phyloP scores from a whole-genome alignment of 2,888 invertebrate species.

The Dioctria linearis region DNA sequence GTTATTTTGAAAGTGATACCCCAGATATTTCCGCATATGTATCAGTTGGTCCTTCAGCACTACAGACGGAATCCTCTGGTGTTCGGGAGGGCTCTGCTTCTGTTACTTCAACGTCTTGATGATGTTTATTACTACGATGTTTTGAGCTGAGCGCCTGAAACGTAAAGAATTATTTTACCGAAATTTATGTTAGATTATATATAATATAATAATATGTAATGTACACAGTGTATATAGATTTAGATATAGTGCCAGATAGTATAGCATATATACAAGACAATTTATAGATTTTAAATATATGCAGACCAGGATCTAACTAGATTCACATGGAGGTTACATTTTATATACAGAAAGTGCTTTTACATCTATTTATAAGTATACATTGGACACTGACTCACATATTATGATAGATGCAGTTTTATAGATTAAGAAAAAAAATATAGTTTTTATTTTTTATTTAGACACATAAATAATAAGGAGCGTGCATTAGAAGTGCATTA shows the following conservation, averaged over 20 bases:
- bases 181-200: too few species aligned
- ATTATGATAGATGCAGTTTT: slow-evolving; percentile 21
- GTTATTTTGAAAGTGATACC: slow-evolving; percentile 63
- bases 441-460: slow-evolving; percentile 9
- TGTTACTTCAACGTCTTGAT: slow-evolving; percentile 78
- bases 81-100: slow-evolving; percentile 88
- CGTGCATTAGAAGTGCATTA: slow-evolving; percentile 42
- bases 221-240: too few species aligned
- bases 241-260: slow-evolving; percentile 9
- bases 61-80: slow-evolving; percentile 93
- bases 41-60: slow-evolving; percentile 85
- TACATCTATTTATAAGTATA: not conserved
- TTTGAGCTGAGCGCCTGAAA: slow-evolving; percentile 85
- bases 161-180: slow-evolving; percentile 41
- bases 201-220: not conserved
- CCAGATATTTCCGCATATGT: slow-evolving; percentile 70
- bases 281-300: not conserved
- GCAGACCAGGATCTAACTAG: not conserved
- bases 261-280: slow-evolving; percentile 21
- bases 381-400: slow-evolving; percentile 31
- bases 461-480: slow-evolving; percentile 17
- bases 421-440: slow-evolving; percentile 15
- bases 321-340: not conserved
- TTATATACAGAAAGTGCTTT: not conserved
- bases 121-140: slow-evolving; percentile 74